Base-by-base conservation (phyloP, 1,140 invertebrate genomes). In the Lepidurus packardi region DNA sequence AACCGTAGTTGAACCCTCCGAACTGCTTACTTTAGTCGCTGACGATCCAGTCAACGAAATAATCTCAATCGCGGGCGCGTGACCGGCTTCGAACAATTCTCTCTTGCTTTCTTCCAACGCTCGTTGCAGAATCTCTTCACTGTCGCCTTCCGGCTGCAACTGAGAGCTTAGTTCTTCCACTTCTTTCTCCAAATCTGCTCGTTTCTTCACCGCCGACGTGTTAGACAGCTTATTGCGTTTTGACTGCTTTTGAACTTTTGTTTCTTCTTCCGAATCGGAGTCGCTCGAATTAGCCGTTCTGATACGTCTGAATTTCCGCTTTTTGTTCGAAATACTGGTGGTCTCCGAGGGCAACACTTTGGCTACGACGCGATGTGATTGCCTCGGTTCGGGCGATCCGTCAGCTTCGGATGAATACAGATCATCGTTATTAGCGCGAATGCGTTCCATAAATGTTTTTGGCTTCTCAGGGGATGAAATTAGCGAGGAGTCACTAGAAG, bases 341-440 rank as follows among this genome's bases (percentile, higher is more conserved):
- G 34, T 34, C 2, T 34, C 34, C 34, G 0, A 2, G 34, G 53
- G 53, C 16, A 16, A n/a, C n/a, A 21, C 21, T n/a, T 65, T 65
- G 53, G 53, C 53, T 13, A 65, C 53, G 21, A 65, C 10, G 7
- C 53, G 53, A 21, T 65, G 13, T 7, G 53, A 65, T 1, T 13
- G 53, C 53, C 53, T 65, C 13, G 53, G 53, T 65, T 65, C 53
- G 53, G 53, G 53, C 53, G 53, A 65, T 21, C 53, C 53, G 16
- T 65, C 53, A 16, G 53, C 53, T 65, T 65, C 53, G 7, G 53
- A 65, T 1, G 53, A 65, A 65, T 65, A 65, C 21, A 65, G 21
- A 65, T 65, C 53, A 65, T 9, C 53, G 21, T 65, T 65, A 16
- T 16, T 16, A 21, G 53, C 53, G 13, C 53, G 53, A 21, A 65